A percentile compares a stretch with the other conserved stretches of the same genome.
Conservation (phyloP, 2,113 vertebrate species). For the Tyto alba region DNA sequence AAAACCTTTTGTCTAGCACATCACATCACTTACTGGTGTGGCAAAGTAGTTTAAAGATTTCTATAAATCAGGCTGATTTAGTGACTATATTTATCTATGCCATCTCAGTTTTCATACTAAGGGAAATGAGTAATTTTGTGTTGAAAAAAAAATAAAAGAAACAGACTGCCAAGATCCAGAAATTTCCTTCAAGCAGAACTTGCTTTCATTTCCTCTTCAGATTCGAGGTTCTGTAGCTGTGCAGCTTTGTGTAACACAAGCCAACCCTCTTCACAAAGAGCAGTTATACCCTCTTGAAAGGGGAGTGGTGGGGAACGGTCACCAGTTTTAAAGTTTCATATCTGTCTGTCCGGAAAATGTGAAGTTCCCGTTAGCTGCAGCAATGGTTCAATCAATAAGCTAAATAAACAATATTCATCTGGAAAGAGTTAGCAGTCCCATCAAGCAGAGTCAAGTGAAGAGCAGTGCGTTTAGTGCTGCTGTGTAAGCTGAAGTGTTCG, state of each 20-base stretch:
- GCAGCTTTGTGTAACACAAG: neutral
- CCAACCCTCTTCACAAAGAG: neutral
- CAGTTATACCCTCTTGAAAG: neutral
- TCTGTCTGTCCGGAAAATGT: neutral
- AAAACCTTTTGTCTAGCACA: neutral
- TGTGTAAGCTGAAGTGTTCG: neutral
- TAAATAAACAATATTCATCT: conserved; percentile 48
- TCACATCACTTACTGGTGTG: rapidly evolving
- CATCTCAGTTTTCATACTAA: neutral
- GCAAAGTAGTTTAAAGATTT: neutral
- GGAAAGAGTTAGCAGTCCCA: conserved; percentile 28
- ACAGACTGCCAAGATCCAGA: neutral
- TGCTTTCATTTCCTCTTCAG: conserved; percentile 21
- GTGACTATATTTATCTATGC: neutral
- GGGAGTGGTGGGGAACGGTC: neutral
- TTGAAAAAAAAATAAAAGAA: neutral
- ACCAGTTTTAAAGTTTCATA: neutral
- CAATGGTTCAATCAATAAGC: conserved; percentile 34
- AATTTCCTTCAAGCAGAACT: conserved; percentile 2
- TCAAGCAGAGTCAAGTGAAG: neutral
- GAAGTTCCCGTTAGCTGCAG: conserved; percentile 2
- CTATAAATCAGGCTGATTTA: neutral
- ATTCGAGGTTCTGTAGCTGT: neutral
- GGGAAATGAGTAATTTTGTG: neutral
- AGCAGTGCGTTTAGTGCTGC: neutral